Evolutionary conservation across 2,888 invertebrate species (phyloP).

Genomic region (Hofmannophila pseudospretella): DNA sequence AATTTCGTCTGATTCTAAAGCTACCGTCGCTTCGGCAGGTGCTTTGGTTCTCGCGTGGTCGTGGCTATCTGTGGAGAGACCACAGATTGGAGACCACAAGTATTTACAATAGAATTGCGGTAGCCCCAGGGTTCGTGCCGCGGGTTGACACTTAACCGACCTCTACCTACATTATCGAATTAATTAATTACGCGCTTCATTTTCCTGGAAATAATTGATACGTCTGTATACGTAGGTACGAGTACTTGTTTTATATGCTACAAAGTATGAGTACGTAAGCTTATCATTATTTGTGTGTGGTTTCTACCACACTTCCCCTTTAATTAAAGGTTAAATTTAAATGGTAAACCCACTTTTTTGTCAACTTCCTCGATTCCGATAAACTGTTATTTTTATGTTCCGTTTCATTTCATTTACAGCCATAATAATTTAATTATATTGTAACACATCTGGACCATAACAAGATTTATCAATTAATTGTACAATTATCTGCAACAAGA

Average conservation of each 20-base stretch:
- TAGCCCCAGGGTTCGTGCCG: constrained; percentile 7
- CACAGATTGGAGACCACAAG: constrained; percentile 13
- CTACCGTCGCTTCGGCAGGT: no score
- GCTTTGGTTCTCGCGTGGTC: constrained; percentile 6
- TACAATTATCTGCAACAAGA: no score
- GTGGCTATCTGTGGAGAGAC: neutral
- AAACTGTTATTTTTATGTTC: no score
- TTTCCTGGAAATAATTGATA: constrained; percentile 4
- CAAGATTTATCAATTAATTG: no score
- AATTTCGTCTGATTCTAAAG: no score
- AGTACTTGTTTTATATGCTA: neutral
- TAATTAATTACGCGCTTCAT: constrained; percentile 6
- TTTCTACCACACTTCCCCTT: neutral
- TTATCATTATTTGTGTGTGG: neutral
- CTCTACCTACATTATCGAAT: neutral
- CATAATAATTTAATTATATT: no score
- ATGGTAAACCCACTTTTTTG: neutral
- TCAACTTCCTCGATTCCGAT: neutral
- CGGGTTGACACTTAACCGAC: constrained; percentile 2
- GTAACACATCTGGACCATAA: no score
- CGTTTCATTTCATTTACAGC: no score
- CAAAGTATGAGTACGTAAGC: neutral
- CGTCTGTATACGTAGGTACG: neutral
- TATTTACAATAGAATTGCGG: constrained; percentile 9
- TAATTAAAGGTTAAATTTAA: neutral